Evolutionary conservation across 1,140 invertebrate genomes (phyloP).

Genomic region (Panulirus ornatus): DNA sequence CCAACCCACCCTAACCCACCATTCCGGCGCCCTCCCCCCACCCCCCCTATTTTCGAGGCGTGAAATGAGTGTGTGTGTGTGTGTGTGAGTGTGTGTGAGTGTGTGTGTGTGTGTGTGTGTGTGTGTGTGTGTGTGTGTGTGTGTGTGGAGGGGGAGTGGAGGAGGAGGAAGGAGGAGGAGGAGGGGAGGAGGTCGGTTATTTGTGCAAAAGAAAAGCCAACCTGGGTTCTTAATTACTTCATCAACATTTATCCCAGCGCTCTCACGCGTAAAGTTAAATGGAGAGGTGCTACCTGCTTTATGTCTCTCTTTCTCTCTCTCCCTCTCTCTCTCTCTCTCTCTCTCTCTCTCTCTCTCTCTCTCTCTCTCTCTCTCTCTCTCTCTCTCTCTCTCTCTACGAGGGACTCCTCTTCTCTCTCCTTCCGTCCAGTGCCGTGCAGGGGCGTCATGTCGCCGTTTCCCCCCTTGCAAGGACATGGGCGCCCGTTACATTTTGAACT

Average conservation of each 20-base stretch:
- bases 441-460: no score
- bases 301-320: constrained; percentile 41
- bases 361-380: constrained; percentile 23
- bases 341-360: constrained; percentile 46
- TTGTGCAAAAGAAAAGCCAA: constrained; percentile 21
- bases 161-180: no score
- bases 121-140: constrained; percentile 36
- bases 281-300: constrained; percentile 10
- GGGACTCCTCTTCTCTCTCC: no score
- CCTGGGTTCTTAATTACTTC: constrained; percentile 42
- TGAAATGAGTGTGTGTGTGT: no score
- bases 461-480: no score
- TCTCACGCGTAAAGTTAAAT: constrained; percentile 24
- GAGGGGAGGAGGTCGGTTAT: neutral
- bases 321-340: constrained; percentile 48
- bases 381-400: constrained; percentile 23
- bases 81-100: constrained; percentile 2
- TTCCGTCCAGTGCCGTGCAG: no score
- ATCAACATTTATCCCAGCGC: constrained; percentile 33
- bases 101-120: constrained; percentile 42
- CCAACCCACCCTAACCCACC: no score
- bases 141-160: neutral
- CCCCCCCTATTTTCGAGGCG: no score
- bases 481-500: neutral
- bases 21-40: no score